Conservation (phyloP, 2,797 vertebrate genomes). For the Brachymystax lenok region DNA sequence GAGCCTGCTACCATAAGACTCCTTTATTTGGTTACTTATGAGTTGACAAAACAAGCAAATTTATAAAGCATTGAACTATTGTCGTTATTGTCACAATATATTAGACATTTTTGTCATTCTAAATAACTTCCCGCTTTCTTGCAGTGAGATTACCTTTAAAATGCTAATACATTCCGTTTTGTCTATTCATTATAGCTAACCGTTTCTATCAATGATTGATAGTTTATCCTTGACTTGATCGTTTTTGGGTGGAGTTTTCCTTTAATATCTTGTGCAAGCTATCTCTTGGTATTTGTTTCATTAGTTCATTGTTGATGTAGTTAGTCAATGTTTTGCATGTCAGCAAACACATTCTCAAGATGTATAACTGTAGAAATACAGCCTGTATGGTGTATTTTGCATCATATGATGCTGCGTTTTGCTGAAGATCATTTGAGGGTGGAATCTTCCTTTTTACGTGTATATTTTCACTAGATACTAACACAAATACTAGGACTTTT, state of each 20-base stretch:
- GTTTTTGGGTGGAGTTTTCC: not conserved
- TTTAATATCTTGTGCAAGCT: not conserved
- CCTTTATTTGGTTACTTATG: not conserved
- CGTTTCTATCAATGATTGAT: no score
- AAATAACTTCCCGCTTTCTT: not conserved
- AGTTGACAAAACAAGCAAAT: not conserved
- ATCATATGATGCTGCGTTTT: no score
- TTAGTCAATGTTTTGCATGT: no score
- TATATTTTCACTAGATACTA: not conserved
- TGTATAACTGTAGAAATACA: no score
- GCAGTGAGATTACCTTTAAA: not conserved
- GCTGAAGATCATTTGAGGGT: no score
- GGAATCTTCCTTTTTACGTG: not conserved
- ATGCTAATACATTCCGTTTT: not conserved
- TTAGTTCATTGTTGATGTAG: no score
- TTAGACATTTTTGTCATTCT: not conserved
- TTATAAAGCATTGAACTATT: not conserved
- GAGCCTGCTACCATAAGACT: not conserved
- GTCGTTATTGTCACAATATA: not conserved
- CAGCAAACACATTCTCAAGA: no score
- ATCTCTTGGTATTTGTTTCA: no score
- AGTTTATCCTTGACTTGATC: conserved; percentile 20
- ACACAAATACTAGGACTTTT: not conserved
- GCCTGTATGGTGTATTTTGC: no score
- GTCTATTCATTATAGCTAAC: not conserved